Conservation (phyloP, 2,113 vertebrate species). For the Dendrocopos noguchii region DNA sequence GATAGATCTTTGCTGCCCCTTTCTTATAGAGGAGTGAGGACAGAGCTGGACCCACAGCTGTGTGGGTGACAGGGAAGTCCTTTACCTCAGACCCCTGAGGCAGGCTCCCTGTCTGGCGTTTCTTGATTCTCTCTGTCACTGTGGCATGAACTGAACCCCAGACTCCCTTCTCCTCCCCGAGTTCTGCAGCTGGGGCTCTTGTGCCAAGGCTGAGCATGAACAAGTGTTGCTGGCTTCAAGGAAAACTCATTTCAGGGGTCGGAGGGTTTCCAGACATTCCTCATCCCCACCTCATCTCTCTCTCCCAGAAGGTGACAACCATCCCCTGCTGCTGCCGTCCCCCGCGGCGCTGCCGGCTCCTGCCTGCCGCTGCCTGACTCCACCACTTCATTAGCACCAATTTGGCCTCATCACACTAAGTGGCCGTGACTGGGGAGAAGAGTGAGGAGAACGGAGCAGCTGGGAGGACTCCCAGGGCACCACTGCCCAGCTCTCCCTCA, state of each 20-base stretch:
- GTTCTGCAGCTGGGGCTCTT: not conserved
- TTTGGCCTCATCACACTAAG: conserved; percentile 59
- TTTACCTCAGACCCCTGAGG: not conserved
- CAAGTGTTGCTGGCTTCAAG: not conserved
- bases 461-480: not conserved
- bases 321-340: not conserved
- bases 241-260: not conserved
- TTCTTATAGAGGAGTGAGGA: fast-evolving
- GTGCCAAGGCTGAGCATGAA: fast-evolving
- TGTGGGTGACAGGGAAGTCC: fast-evolving
- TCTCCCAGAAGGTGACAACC: not conserved
- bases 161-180: fast-evolving
- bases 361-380: not conserved
- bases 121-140: fast-evolving
- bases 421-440: conserved; percentile 7
- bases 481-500: not conserved
- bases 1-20: not conserved
- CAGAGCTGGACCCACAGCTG: not conserved
- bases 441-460: not conserved
- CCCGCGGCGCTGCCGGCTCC: not conserved
- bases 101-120: not conserved
- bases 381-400: conserved; percentile 71
- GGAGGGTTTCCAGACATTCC: not conserved
- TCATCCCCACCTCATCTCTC: fast-evolving
- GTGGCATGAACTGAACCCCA: not conserved